phyloP scores from a whole-genome alignment of 2,113 vertebrate genomes.

The Vidua macroura region DNA sequence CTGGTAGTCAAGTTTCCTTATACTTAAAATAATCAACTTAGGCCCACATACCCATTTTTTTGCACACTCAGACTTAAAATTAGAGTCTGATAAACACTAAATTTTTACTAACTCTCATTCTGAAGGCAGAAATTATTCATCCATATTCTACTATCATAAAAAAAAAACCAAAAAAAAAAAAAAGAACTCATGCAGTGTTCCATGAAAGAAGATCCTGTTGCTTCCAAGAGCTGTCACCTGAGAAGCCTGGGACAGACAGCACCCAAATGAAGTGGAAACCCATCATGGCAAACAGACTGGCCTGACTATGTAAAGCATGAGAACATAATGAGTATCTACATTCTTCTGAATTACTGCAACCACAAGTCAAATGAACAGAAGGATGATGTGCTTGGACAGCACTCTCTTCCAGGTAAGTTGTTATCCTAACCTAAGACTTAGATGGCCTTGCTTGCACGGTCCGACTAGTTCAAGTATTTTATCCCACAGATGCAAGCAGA shows the following conservation, averaged over 20 bases:
- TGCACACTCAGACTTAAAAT: neutral
- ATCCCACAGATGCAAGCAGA: neutral
- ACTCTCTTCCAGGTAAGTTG: neutral
- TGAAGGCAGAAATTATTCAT: neutral
- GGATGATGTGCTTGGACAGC: neutral
- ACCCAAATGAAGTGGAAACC: neutral
- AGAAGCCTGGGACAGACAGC: neutral
- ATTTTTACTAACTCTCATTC: neutral
- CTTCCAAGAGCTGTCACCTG: neutral
- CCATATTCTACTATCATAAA: neutral
- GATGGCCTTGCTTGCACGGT: neutral
- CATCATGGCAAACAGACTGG: neutral
- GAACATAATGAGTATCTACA: neutral
- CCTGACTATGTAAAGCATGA: neutral
- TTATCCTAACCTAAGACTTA: neutral
- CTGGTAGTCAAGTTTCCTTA: neutral
- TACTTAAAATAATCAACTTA: neutral
- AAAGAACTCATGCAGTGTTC: neutral
- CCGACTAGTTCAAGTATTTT: neutral
- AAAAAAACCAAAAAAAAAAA: neutral
- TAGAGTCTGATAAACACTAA: neutral
- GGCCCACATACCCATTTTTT: neutral
- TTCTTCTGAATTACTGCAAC: neutral
- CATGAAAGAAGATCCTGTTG: neutral
- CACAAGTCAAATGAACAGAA: neutral